Evolutionary conservation across 1,140 invertebrate genomes (phyloP), one percentile per base, ranked within the genome.

Genomic region (Orius laevigatus): DNA sequence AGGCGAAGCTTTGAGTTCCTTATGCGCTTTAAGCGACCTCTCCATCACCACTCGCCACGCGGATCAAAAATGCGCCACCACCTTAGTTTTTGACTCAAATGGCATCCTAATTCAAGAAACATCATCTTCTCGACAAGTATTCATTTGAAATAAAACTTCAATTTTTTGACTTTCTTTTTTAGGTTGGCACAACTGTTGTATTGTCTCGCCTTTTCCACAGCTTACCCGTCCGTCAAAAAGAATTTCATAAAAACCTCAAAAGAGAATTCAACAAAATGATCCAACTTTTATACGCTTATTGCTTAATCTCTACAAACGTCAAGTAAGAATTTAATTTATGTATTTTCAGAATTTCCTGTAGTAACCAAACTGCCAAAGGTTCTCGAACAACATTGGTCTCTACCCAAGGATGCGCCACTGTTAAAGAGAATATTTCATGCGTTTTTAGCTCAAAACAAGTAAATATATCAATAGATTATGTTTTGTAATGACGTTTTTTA

Each of bases 1-100:
- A 53, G 95, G 95, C 8, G 94, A 98, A 75, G 95, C 95, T 36
- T 66, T 98, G 2, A 96, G 91, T 67, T 97, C 94, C 0, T 67
- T 98, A 1, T 96, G 91, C 70, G 80, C 89, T 20, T 63, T 97
- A 11, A 78, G 86, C 40, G 73, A 87, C 55, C 65, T 97, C 46
- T 71, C 63, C 44, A 76, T 99, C 18, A 75, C 73, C 12, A 97
- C 94, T 5, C 73, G 74, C 52, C 80, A 88, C 64, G 58, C 63
- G 35, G 67, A 60, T 32, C 65, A 65, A 45, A 64, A 56, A 41
- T 62, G 65, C 61, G 83, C 73, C 5, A 77, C 73, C 40, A 78
- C 75, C 65, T 66, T 98, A 20, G 68, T 78, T 56, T 92, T 87
- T 66, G 81, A 95, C 63, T 70, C 77, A 52, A 76, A 82, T 65